Evolutionary conservation across 2,888 invertebrate species (phyloP), one percentile per base, ranked within the genome.

Genomic region (Mamestra brassicae): DNA sequence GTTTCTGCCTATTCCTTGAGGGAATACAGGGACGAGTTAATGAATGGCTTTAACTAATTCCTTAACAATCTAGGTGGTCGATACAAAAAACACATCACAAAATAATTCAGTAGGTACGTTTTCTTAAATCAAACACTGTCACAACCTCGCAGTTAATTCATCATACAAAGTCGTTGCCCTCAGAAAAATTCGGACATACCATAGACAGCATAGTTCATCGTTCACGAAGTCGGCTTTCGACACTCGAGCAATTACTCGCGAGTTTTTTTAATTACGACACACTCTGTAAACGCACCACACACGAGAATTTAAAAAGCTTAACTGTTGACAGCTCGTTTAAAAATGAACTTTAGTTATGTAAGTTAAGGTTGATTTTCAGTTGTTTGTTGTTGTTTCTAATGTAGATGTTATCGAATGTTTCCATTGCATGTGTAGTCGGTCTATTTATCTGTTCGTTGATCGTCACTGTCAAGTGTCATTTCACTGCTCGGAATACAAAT

Each of bases 241-340:
- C 88, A 88, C 88, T 85, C 86, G 83, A 81, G 81, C 84, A 84
- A 81, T 83, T 83, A 83, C 87, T 78, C 80, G 87, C 86, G 71
- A 89, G 89, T 90, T 91, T 86, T 85, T 88, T 88, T 88, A 92
- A 92, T 92, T 92, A 89, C 92, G 85, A 91, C 92, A 91, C 86
- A 88, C 87, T 88, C 77, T 71, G 86, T 89, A 88, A 89, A 88
- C 85, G 86, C 86, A 80, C 85, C 85, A 85, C 86, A 87, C 86
- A 85, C 85, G 86, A 77, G 78, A 83, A 78, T 83, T 84, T 85
- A 72, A 81, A 84, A 87, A 81, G 77, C 67, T 76, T 79, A 68
- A 67, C 13, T 34, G 74, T 72, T 63, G 60, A 65, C 63, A 15
- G 17, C 1, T 3, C 1, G 0, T 77, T 63, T 57, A 58, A 52